Evolutionary conservation across 2,888 invertebrate genomes (phyloP).

Genomic region (Drosophila macrothrix): DNA sequence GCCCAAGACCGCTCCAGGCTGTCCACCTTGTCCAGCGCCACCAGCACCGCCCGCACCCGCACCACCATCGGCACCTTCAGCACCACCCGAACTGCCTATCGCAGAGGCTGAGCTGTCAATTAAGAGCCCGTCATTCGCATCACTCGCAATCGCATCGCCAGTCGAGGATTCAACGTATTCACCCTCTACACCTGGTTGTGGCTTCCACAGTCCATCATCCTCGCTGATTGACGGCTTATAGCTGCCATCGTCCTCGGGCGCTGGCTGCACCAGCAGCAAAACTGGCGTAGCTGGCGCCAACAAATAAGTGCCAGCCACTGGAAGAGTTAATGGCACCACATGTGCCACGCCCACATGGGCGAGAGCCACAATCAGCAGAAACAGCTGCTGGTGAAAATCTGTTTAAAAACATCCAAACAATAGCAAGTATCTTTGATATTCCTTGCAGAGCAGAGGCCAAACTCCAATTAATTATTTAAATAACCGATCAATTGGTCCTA

Average conservation of each 20-base stretch:
- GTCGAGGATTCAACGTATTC: constrained; percentile 43
- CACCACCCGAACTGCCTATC: constrained; percentile 5
- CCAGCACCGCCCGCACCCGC: not conserved
- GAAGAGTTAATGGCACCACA: constrained; percentile 54
- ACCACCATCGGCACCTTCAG: not conserved
- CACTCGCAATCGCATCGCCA: constrained; percentile 3
- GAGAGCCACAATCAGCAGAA: constrained; percentile 49
- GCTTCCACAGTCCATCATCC: constrained; percentile 59
- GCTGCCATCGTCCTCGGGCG: constrained; percentile 65
- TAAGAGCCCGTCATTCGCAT: not conserved
- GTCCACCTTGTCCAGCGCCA: not conserved
- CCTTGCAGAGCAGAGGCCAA: not conserved
- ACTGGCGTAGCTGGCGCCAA: constrained; percentile 42
- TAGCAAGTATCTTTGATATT: not conserved
- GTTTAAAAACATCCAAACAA: not conserved
- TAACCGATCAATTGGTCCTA: not conserved
- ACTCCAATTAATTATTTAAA: not conserved
- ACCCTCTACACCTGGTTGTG: constrained; percentile 58
- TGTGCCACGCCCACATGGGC: constrained; percentile 30
- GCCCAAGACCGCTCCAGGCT: not conserved
- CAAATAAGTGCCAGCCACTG: constrained; percentile 56
- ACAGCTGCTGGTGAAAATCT: constrained; percentile 32
- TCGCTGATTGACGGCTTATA: constrained; percentile 52
- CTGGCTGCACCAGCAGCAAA: constrained; percentile 51
- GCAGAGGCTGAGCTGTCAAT: constrained; percentile 14